phyloP scores from a whole-genome alignment of 30 jellyfish, hydroid and myxozoan species.

The Nemopilema nomurai region DNA sequence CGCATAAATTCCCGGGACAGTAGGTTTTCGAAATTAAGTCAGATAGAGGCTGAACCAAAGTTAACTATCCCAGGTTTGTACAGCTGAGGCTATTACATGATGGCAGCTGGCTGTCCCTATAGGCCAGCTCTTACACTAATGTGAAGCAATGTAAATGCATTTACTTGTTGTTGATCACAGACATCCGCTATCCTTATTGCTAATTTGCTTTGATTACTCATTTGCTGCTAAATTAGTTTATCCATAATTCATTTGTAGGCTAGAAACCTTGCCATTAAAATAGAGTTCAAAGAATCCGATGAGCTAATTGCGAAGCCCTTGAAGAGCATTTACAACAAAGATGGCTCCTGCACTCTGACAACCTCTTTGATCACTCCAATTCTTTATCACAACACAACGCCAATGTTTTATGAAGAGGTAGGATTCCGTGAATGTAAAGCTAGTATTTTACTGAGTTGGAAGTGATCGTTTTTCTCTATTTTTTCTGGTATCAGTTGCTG shows the following conservation, averaged over 20 bases:
- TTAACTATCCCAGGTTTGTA: no score
- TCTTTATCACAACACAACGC: conserved; percentile 83
- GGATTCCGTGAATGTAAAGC: background rate
- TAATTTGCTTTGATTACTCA: background rate
- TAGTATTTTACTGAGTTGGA: background rate
- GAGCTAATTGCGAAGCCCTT: conserved; percentile 77
- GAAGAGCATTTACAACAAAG: conserved; percentile 81
- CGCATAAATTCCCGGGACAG: no score
- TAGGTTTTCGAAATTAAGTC: no score
- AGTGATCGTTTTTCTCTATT: no score
- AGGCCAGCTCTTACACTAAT: no score
- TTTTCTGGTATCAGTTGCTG: no score
- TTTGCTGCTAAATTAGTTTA: background rate
- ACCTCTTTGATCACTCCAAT: conserved; percentile 79
- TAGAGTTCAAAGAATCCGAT: conserved; percentile 90
- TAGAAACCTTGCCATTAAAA: conserved; percentile 83
- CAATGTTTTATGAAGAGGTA: conserved; percentile 92
- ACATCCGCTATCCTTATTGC: no score
- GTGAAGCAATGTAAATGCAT: no score
- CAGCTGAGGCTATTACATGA: no score
- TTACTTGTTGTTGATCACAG: no score
- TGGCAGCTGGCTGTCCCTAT: no score
- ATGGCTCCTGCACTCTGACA: conserved; percentile 88
- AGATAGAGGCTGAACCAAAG: no score
- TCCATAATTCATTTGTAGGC: conserved; percentile 52